phyloP scores from a whole-genome alignment of 1,140 invertebrate genomes.

The Thaumetopoea pityocampa region DNA sequence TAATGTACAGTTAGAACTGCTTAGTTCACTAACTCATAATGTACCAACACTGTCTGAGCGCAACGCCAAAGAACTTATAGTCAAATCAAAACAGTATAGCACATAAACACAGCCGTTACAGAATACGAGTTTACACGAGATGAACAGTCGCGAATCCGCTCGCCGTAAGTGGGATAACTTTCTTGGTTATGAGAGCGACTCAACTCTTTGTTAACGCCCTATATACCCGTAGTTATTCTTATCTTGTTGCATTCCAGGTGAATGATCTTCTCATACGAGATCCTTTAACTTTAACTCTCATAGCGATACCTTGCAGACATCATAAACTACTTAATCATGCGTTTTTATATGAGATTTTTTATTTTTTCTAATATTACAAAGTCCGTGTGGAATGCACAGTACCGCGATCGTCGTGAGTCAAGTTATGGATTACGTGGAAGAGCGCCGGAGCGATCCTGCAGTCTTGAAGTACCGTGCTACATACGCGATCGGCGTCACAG shows the following conservation, averaged over 20 bases:
- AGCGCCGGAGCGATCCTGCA: conserved; percentile 41
- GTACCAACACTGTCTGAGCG: too few relatives aligned
- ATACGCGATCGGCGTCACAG: conserved; percentile 37
- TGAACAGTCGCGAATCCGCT: conserved; percentile 29
- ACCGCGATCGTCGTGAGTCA: conserved; percentile 24
- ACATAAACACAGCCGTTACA: conserved; percentile 21
- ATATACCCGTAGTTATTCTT: conserved; percentile 49
- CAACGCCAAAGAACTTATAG: conserved; percentile 1
- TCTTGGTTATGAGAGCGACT: conserved; percentile 43
- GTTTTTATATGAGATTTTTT: conserved; percentile 17
- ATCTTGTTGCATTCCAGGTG: conserved; percentile 54
- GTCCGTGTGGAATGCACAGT: conserved; percentile 9
- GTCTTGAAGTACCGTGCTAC: conserved; percentile 48
- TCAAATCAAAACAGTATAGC: conserved; percentile 19
- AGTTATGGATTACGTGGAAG: conserved; percentile 55
- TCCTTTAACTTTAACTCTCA: conserved; percentile 24
- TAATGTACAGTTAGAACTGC: too few relatives aligned
- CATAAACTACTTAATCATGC: conserved; percentile 9
- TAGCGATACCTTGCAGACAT: conserved; percentile 19
- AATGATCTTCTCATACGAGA: conserved; percentile 45
- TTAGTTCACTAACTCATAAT: too few relatives aligned
- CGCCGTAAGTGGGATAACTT: conserved; percentile 45
- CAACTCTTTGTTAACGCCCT: conserved; percentile 45
- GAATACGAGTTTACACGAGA: conserved; percentile 22
- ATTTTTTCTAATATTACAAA: conserved; percentile 13